Conservation (phyloP, 1,140 invertebrate species). For the Amyelois transitella region DNA sequence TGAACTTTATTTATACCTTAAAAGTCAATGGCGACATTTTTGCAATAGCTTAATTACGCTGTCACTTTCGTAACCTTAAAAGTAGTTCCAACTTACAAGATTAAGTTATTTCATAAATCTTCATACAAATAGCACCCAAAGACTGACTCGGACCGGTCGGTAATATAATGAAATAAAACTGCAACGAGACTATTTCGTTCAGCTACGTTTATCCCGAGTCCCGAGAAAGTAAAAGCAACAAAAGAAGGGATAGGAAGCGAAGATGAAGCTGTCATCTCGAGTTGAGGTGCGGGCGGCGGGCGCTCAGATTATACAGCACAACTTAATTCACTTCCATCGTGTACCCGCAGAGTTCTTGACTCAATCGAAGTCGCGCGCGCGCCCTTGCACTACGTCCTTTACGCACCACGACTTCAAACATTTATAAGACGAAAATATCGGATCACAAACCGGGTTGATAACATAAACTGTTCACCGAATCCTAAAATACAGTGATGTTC, state of each 20-base stretch:
- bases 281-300: conserved; percentile 26
- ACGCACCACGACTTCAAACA: conserved; percentile 21
- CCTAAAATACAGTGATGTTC: conserved; percentile 33
- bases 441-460: not conserved
- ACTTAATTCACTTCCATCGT: conserved; percentile 28
- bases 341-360: conserved; percentile 14
- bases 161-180: conserved; percentile 64
- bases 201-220: conserved; percentile 33
- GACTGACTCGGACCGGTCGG: conserved; percentile 39
- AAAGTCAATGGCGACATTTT: not conserved
- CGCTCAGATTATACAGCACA: conserved; percentile 15
- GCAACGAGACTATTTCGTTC: conserved; percentile 64
- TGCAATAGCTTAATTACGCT: not conserved
- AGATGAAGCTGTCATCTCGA: conserved; percentile 63
- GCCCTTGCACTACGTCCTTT: conserved; percentile 21
- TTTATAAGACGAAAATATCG: conserved; percentile 13
- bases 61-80: not conserved
- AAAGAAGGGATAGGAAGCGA: conserved; percentile 34
- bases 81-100: not conserved
- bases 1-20: not conserved
- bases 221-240: conserved; percentile 3
- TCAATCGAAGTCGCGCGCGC: conserved; percentile 53
- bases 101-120: conserved; percentile 20
- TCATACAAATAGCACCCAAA: conserved; percentile 28
- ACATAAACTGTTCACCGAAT: not conserved